A percentile compares a stretch with the other conserved stretches of the same genome.
Evolutionary conservation across 2,797 vertebrate species (phyloP).

Genomic region (Chloroceryle inda): DNA sequence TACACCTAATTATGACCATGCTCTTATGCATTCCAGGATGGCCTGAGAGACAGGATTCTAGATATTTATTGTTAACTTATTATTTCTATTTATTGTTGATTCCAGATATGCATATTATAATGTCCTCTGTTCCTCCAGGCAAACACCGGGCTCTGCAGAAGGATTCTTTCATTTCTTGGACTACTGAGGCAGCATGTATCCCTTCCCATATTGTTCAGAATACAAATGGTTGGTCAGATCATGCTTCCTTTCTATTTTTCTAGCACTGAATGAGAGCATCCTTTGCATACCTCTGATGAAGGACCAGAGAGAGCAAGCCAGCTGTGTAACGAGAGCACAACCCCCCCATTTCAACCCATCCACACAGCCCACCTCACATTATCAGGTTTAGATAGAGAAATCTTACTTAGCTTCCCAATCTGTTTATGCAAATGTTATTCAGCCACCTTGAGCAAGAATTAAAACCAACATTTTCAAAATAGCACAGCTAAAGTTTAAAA

Average conservation of each 20-base stretch:
- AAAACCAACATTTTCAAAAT: neutral
- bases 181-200: neutral
- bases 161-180: neutral
- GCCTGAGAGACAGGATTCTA: neutral
- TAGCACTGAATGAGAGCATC: fast-evolving
- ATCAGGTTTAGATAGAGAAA: neutral
- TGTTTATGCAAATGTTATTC: neutral
- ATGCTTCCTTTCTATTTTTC: neutral
- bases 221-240: neutral
- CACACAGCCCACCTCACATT: neutral
- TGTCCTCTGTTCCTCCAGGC: neutral
- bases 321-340: neutral
- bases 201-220: neutral
- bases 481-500: neutral
- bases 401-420: neutral
- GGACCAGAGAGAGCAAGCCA: neutral
- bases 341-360: neutral
- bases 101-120: neutral
- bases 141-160: neutral
- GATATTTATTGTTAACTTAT: neutral
- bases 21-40: neutral
- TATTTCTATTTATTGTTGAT: neutral
- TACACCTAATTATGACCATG: neutral
- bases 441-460: neutral
- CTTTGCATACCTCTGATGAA: neutral